Base-by-base conservation (phyloP, 2,113 vertebrate genomes). In the Dromaius novaehollandiae region DNA sequence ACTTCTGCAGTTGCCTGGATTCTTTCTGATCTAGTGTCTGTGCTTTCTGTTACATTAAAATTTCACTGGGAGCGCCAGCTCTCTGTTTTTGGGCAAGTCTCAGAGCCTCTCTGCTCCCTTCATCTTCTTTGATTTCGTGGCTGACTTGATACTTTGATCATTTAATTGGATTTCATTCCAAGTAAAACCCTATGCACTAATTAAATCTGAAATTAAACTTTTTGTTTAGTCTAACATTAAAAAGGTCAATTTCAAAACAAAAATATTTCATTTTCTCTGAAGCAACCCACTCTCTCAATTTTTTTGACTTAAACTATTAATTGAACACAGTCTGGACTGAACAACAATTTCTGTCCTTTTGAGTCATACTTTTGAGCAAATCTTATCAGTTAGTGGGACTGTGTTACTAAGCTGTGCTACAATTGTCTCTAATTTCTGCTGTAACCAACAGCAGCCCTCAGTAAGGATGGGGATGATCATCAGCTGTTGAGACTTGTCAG, bases 171-270 rank as follows among this genome's bases (percentile, higher is more conserved):
- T 96, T 73, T 93, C 88, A 58, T 88, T 90, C 82, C 53, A 70
- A 88, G 75, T 70, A 81, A 73, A 94, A 81, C 55, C 55, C 74
- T 63, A 11, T 76, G 9, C 34, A 93, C 60, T 94, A 26, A 48
- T 90, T 93, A 79, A 93, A 95, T 93, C 56, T 82, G 42, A 90
- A 96, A 93, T 86, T 66, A 88, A 96, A 51, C 60, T 93, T 90
- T 63, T 56, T 84, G 64, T 89, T 94, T 95, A 88, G 92, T 96
- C 90, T 90, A 93, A 71, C 51, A 55, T 81, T 38, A 53, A 68
- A 91, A 86, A 85, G 34, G n/a, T 75, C 48, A 90, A 48, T 92
- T 93, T 94, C 3, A 86, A 90, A 90, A 15, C 8, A 88, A 78
- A 93, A 66, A 4, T n/a, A 53, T 50, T 91, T 68, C 5, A 1